A percentile compares a stretch with the other conserved stretches of the same genome.
Evolutionary conservation across 2,797 vertebrate genomes (phyloP).

Genomic region (Brotula barbata): DNA sequence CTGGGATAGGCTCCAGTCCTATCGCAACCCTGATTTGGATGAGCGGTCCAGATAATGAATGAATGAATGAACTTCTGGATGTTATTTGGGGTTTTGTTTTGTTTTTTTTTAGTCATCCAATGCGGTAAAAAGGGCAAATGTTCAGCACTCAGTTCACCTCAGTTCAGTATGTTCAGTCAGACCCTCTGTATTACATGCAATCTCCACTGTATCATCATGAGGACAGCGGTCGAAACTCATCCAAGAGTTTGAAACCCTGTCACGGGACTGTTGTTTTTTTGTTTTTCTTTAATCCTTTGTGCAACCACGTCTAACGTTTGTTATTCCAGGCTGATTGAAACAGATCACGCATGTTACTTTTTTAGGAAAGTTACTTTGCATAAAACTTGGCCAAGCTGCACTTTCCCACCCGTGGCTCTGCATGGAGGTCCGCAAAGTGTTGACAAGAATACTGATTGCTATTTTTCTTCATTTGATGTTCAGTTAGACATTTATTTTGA

Average conservation of each 20-base stretch:
- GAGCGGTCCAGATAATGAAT: too few relatives aligned
- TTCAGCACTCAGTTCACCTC: constrained; percentile 8
- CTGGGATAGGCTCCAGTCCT: too few relatives aligned
- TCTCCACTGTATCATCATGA: constrained; percentile 34
- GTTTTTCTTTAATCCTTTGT: constrained; percentile 49
- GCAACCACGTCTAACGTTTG: constrained; percentile 33
- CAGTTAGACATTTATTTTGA: not conserved
- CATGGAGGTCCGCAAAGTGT: constrained; percentile 13
- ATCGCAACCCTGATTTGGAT: too few relatives aligned
- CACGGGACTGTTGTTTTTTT: constrained; percentile 42
- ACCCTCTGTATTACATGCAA: constrained; percentile 16
- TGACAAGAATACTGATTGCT: constrained; percentile 40
- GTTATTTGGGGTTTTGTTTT: too few relatives aligned
- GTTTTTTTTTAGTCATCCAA: not conserved
- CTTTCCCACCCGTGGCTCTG: constrained; percentile 14
- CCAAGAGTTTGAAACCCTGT: constrained; percentile 41
- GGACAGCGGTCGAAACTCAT: constrained; percentile 23
- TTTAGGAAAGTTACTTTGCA: constrained; percentile 28
- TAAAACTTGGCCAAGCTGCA: constrained; percentile 45
- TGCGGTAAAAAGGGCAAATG: constrained; percentile 2
- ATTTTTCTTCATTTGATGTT: constrained; percentile 14
- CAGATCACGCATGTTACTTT: constrained; percentile 37
- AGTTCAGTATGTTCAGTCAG: constrained; percentile 47
- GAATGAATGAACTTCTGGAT: too few relatives aligned
- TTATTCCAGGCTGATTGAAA: constrained; percentile 33